Percentiles rank a stretch among this genome's conserved stretches.
These are phyloP conservation scores for Aphelinus certus DNA, from an alignment of 1,140 invertebrate genomes.

Conservation along the genomic window DNA sequence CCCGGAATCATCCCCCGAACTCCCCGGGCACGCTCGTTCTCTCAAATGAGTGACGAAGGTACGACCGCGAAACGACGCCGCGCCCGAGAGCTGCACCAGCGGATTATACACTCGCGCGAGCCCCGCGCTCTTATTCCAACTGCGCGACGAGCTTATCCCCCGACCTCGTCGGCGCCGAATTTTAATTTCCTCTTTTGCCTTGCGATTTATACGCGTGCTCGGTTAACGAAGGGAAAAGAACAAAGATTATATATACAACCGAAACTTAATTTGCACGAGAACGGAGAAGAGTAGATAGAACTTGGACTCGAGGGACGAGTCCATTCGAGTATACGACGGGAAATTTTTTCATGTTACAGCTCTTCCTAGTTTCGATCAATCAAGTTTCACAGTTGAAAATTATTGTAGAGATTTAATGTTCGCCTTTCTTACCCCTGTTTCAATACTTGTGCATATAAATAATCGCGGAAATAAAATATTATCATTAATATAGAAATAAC, in stretches of 20 bases:
- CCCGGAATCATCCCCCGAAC: conserved; percentile 45
- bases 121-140: conserved; percentile 28
- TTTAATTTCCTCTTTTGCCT: conserved; percentile 25
- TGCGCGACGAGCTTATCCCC: conserved; percentile 22
- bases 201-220: not conserved
- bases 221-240: conserved; percentile 2
- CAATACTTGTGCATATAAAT: no score
- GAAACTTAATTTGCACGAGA: conserved; percentile 16
- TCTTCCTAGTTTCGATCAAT: conserved; percentile 9
- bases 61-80: conserved; percentile 24
- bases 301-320: conserved; percentile 31
- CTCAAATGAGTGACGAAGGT: conserved; percentile 57
- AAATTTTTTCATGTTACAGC: conserved; percentile 23
- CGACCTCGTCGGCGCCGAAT: conserved; percentile 20
- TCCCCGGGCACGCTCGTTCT: conserved; percentile 44
- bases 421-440: no score
- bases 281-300: conserved; percentile 14
- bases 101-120: not conserved
- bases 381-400: conserved; percentile 26
- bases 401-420: conserved; percentile 7
- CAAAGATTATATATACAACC: conserved; percentile 2
- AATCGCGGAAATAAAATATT: no score
- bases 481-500: no score
- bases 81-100: no score
- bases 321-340: conserved; percentile 34